These are phyloP conservation scores for Hydriomena furcata DNA, from an alignment of 2,888 invertebrate species.

Conservation along the genomic window DNA sequence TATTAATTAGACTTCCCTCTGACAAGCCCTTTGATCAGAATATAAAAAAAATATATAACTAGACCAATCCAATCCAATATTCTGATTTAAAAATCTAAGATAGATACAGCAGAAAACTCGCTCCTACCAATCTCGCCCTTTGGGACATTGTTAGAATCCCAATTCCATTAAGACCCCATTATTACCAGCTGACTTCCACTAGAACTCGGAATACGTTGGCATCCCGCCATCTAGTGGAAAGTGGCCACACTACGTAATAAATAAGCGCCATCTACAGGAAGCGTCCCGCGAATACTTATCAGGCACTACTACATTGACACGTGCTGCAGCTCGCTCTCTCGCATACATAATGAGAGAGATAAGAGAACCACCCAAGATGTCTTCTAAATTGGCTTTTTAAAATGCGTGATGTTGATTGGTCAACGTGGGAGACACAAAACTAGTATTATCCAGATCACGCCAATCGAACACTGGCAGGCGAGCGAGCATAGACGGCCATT, in stretches of 20 bases:
- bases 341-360: conserved; percentile 60
- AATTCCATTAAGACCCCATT: conserved; percentile 47
- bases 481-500: conserved; percentile 69
- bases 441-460: conserved; percentile 60
- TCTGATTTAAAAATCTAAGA: conserved; percentile 14
- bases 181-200: conserved; percentile 53
- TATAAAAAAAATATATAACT: too few species aligned
- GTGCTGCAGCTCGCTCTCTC: conserved; percentile 57
- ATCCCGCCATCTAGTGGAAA: conserved; percentile 56
- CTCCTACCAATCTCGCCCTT: conserved; percentile 29
- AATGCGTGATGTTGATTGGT: conserved; percentile 70
- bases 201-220: conserved; percentile 30
- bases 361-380: conserved; percentile 59
- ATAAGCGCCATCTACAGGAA: conserved; percentile 63
- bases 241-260: conserved; percentile 50
- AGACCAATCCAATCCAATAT: conserved; percentile 3
- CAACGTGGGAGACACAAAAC: conserved; percentile 56
- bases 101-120: conserved; percentile 21
- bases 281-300: conserved; percentile 35
- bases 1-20: too few species aligned
- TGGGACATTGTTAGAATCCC: conserved; percentile 34
- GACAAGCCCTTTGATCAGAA: too few species aligned
- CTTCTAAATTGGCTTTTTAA: conserved; percentile 66
- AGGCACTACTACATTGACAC: conserved; percentile 53
- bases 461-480: conserved; percentile 62